Evolutionary conservation across 2,113 vertebrate species (phyloP).

Genomic region (Nestor notabilis): DNA sequence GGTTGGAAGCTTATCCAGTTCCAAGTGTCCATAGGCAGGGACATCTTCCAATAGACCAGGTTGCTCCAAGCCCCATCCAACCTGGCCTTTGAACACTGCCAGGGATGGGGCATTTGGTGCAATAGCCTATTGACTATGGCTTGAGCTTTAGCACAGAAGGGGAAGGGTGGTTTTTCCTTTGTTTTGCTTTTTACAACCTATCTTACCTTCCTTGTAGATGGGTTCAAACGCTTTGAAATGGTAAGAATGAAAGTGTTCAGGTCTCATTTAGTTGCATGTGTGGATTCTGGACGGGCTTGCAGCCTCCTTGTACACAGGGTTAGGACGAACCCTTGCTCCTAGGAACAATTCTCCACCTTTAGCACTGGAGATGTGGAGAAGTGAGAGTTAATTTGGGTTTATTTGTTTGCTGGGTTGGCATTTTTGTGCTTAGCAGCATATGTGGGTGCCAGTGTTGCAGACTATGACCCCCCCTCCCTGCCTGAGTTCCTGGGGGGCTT

Average conservation of each 20-base stretch:
- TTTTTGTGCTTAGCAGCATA: neutral
- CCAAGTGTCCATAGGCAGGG: neutral
- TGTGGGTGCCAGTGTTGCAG: neutral
- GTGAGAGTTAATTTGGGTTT: neutral
- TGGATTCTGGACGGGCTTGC: neutral
- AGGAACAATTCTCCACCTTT: neutral
- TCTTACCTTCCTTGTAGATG: neutral
- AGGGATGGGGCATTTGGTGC: neutral
- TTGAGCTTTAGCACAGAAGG: neutral
- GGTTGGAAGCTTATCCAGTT: neutral
- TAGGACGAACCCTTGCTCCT: neutral
- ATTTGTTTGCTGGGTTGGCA: neutral
- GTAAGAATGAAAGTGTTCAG: accelerated
- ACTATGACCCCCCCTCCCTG: neutral
- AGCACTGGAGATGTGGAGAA: neutral
- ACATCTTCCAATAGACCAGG: neutral
- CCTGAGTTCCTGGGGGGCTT: neutral
- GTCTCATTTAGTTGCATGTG: neutral
- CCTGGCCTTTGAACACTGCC: neutral
- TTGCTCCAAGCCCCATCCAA: neutral
- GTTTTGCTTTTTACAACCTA: neutral
- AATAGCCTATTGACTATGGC: neutral
- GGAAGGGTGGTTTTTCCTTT: neutral
- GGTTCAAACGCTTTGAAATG: neutral
- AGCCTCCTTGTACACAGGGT: neutral